Base-by-base conservation (phyloP, 92 coral and sea anemone genomes). In the Galaxea fascicularis region DNA sequence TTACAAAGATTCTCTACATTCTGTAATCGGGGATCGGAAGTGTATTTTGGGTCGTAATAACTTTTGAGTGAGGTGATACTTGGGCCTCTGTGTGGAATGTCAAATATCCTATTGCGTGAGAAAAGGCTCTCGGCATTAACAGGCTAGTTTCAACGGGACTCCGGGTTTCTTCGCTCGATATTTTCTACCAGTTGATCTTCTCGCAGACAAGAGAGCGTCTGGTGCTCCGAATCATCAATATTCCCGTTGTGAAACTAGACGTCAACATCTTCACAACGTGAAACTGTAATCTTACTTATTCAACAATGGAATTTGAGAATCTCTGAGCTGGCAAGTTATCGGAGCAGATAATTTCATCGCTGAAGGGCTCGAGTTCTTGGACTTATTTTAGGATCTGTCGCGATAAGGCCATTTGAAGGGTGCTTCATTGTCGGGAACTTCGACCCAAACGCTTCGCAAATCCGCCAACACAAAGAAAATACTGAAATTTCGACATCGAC, bases 301-400 rank as follows among this genome's bases (percentile, higher is more conserved):
- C 86, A 46, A 71, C 86, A 70, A 82, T 82, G 86, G 78, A 82
- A 82, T 82, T 82, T 82, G 86, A 82, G 86, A 82, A 70, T 69
- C 71, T 56, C 57, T 71, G 57, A 46, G 54, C 74, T 65, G 84
- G 65, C 84, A 51, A 71, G 76, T 69, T 70, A 82, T 71, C 78
- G 54, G 52, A 72, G 78, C 27, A 35, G 76, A 56, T 70, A 71
- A 71, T 82, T 71, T 82, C 71, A 82, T 82, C 78, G 78, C 86
- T 69, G 86, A 82, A 81, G 78, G 86, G 86, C 79, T 71, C 46
- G 75, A 71, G 84, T 67, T 82, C 78, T 70, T 22, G 58, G 68
- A 58, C 45, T 82, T 82, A 82, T 82, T 82, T 82, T 82, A 22
- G 86, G 78, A 82, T 57, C 86, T 31, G 71, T 57, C 28, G 59